Evolutionary conservation across 2,888 invertebrate genomes (phyloP).

Genomic region (Pomacea canaliculata): DNA sequence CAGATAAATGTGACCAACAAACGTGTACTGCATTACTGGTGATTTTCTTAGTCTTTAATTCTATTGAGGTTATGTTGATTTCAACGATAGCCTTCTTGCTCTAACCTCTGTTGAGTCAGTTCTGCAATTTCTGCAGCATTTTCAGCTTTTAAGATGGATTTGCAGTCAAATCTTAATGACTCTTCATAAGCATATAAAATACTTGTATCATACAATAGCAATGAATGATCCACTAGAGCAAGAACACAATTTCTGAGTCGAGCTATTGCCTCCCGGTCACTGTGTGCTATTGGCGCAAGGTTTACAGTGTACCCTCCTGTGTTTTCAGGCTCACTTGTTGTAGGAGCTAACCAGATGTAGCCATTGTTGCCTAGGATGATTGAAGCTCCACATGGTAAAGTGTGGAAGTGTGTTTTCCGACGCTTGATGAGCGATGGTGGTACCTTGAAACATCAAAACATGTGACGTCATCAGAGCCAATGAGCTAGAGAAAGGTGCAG

Average conservation of each 20-base stretch:
- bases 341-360: slow-evolving; percentile 91
- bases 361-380: slow-evolving; percentile 97
- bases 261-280: slow-evolving; percentile 87
- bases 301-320: slow-evolving; percentile 82
- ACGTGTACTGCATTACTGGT: no score
- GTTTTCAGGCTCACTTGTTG: slow-evolving; percentile 72
- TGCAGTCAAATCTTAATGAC: slow-evolving; percentile 78
- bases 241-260: slow-evolving; percentile 90
- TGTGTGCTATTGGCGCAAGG: slow-evolving; percentile 79
- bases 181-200: slow-evolving; percentile 92
- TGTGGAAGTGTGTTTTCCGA: slow-evolving; percentile 96
- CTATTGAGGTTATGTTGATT: no score
- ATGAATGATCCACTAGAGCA: slow-evolving; percentile 86
- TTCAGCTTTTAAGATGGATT: slow-evolving; percentile 85
- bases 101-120: slow-evolving; percentile 80
- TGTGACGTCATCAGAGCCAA: neutral
- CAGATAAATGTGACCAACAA: no score
- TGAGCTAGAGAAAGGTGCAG: neutral
- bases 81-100: slow-evolving; percentile 45
- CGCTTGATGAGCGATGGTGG: slow-evolving; percentile 91
- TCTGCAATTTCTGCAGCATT: slow-evolving; percentile 87
- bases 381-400: slow-evolving; percentile 89
- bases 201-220: slow-evolving; percentile 92
- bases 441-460: slow-evolving; percentile 77
- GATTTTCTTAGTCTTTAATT: no score